Base-by-base conservation (phyloP, 2,797 vertebrate species). In the Ispidina picta region DNA sequence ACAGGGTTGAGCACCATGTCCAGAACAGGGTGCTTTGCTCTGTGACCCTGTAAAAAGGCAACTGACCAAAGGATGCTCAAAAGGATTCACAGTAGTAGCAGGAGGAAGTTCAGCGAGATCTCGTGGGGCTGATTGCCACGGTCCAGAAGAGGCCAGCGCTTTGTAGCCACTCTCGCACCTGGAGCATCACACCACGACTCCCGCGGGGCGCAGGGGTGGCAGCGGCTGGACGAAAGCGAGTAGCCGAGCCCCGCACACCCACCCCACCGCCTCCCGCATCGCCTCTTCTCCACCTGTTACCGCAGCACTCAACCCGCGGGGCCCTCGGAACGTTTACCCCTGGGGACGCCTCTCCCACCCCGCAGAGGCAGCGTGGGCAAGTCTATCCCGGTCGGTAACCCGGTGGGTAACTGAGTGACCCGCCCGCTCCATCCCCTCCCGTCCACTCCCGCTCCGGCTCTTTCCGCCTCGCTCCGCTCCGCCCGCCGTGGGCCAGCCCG, bases 81-180 rank as follows among this genome's bases (percentile, higher is more conserved):
- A n/a, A 29, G 59, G 37, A 16, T 19, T 12, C 12, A 0, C 12
- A 13, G 7, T 0, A 11, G 48, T 1, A 17, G 37, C 7, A 22
- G 29, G n/a, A 22, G 7, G 5, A 43, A 64, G 58, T 12, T 21
- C 14, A 2, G 8, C 1, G 16, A n/a, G 29, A 4, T 5, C 5
- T 8, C 15, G 39, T 21, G 4, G 3, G 68, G 56, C 70, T 2
- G 22, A 14, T 28, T 1, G 12, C 35, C 9, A 3, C 7, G 15
- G 41, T 8, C 72, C 94, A 62, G 83, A 20, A 83, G 73, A 87
- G 76, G 85, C 73, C 91, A 48, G 87, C 21, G 69, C n/a, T 55
- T 76, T 69, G 12, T 23, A 15, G n/a, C 22, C 60, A 1, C 49
- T 8, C 33, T 48, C 17, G 33, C 25, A 54, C 49, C 18, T 2